Conservation (phyloP, 2,113 vertebrate species). For the Microcebus ravelobensis region DNA sequence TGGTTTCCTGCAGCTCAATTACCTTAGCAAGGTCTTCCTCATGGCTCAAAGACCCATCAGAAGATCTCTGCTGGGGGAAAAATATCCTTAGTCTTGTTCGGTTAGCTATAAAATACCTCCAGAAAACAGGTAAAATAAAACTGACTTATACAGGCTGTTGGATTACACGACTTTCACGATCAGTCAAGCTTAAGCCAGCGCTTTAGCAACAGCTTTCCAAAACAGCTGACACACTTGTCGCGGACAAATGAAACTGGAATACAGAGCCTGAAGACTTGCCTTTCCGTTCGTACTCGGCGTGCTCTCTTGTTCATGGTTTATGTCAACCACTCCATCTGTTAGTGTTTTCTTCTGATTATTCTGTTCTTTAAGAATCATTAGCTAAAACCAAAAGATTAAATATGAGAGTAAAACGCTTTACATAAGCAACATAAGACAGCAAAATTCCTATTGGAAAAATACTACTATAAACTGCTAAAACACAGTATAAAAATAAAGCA, state of each 20-base stretch:
- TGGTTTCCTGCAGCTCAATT: constrained; percentile 93
- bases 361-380: constrained; percentile 95
- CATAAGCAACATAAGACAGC: constrained; percentile 1
- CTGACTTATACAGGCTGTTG: accelerated
- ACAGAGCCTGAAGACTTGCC: constrained; percentile 83
- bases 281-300: constrained; percentile 93
- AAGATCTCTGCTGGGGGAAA: constrained; percentile 87
- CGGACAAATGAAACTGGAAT: not conserved
- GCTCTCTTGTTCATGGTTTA: constrained; percentile 91
- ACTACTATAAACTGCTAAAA: not conserved
- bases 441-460: constrained; percentile 1
- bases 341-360: constrained; percentile 92
- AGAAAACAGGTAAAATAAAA: not conserved
- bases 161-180: not conserved
- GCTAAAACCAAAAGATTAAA: constrained; percentile 82
- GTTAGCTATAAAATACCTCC: not conserved
- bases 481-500: accelerated
- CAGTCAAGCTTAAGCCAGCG: accelerated
- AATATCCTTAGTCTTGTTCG: not conserved
- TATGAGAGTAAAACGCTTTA: constrained; percentile 24
- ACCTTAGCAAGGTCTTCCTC: constrained; percentile 93
- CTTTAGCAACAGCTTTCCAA: accelerated
- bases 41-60: constrained; percentile 91
- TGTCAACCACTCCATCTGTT: constrained; percentile 89
- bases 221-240: accelerated